A percentile compares a stretch with the other conserved stretches of the same genome.
Evolutionary conservation across 1,140 invertebrate genomes (phyloP).

Genomic region (Drosophila auraria): DNA sequence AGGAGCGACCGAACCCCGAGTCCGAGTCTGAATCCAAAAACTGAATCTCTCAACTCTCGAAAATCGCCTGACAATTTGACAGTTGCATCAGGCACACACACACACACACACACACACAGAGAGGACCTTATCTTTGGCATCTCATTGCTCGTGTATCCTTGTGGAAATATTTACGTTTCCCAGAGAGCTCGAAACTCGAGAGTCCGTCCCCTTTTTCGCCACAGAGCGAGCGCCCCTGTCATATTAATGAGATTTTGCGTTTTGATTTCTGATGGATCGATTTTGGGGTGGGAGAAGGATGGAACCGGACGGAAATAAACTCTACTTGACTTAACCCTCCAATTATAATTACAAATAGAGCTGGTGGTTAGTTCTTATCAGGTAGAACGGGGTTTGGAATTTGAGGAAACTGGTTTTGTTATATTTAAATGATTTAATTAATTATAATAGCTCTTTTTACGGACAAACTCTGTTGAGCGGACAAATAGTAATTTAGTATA

Average conservation of each 20-base stretch:
- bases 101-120: neutral
- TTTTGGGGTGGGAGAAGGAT: constrained; percentile 10
- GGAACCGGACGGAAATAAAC: neutral
- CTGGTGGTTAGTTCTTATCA: neutral
- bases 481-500: neutral
- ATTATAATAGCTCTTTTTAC: too few species aligned
- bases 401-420: neutral
- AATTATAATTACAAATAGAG: constrained; percentile 10
- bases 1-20: neutral
- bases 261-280: constrained; percentile 80
- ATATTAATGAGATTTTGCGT: constrained; percentile 78
- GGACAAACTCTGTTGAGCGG: neutral
- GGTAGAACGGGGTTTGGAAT: neutral
- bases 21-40: constrained; percentile 10
- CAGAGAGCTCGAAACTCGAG: constrained; percentile 40
- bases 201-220: constrained; percentile 2
- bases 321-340: constrained; percentile 7
- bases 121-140: constrained; percentile 43
- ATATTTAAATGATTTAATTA: neutral
- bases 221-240: constrained; percentile 48
- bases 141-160: constrained; percentile 39
- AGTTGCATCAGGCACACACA: constrained; percentile 63
- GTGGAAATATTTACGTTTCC: constrained; percentile 78
- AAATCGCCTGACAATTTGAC: constrained; percentile 51
- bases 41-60: constrained; percentile 18